phyloP scores from a whole-genome alignment of 2,888 invertebrate genomes.

The Plagiodera versicolora region DNA sequence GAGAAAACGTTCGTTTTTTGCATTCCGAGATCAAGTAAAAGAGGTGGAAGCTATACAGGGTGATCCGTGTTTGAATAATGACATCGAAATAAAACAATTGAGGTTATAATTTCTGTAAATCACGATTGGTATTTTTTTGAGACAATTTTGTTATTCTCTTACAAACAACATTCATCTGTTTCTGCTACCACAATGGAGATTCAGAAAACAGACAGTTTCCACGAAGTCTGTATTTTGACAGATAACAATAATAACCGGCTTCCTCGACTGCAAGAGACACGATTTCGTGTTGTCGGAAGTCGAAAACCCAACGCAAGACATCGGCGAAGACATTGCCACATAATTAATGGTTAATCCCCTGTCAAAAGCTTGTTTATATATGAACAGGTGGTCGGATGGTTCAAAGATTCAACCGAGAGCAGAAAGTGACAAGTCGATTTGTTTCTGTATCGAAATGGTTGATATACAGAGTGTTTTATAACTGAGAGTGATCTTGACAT shows the following conservation, averaged over 20 bases:
- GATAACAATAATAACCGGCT: slow-evolving; percentile 20
- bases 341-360: not conserved
- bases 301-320: not conserved
- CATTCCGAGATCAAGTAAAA: no score
- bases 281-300: not conserved
- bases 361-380: not conserved
- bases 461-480: no score
- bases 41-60: no score
- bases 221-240: slow-evolving; percentile 21
- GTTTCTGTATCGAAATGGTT: not conserved
- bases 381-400: slow-evolving; percentile 16
- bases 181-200: not conserved
- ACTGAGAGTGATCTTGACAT: no score
- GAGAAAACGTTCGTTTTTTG: no score
- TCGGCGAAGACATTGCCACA: not conserved
- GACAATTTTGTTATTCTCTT: no score
- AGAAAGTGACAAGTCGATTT: slow-evolving; percentile 28
- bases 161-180: no score
- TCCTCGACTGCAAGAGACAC: not conserved
- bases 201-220: slow-evolving; percentile 6
- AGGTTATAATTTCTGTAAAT: no score
- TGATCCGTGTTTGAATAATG: no score
- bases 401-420: slow-evolving; percentile 3
- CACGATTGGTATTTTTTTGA: no score
- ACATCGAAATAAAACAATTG: no score